These are phyloP conservation scores for Pachypsylla venusta DNA, from an alignment of 1,140 invertebrate genomes.

Conservation along the genomic window DNA sequence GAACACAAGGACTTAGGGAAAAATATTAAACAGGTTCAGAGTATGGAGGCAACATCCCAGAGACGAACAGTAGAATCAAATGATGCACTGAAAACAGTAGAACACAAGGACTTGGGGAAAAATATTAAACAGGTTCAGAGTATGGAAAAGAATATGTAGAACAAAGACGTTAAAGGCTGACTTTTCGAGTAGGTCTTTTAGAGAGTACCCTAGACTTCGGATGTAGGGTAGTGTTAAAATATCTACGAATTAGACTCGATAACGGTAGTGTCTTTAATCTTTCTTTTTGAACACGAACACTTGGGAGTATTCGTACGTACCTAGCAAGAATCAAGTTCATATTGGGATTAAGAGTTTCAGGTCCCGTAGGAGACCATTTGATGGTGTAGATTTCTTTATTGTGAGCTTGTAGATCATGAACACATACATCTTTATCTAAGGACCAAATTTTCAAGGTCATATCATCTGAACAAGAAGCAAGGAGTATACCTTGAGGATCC, in stretches of 20 bases:
- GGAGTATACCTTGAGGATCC: constrained; percentile 95
- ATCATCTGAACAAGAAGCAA: constrained; percentile 97
- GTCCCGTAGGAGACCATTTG: constrained; percentile 96
- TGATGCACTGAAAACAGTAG: constrained; percentile 56
- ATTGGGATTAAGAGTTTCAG: constrained; percentile 91
- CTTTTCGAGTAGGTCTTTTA: background rate
- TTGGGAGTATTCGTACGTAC: constrained; percentile 30
- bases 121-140: no score
- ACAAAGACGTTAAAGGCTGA: no score
- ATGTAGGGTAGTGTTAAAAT: no score
- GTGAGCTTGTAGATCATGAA: constrained; percentile 94
- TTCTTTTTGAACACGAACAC: no score
- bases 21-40: constrained; percentile 92
- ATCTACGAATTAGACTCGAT: no score
- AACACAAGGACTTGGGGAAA: no score
- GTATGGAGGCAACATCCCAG: constrained; percentile 95
- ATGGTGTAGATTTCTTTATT: constrained; percentile 99
- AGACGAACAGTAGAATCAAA: constrained; percentile 93
- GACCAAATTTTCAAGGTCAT: constrained; percentile 99
- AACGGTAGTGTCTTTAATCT: no score
- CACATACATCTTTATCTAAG: constrained; percentile 91
- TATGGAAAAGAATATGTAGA: no score
- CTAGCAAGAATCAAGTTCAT: constrained; percentile 88
- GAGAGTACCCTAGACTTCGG: no score
- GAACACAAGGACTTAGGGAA: no score